These are phyloP conservation scores for Trichonephila inaurata DNA, from an alignment of 1,140 invertebrate species.

Conservation along the genomic window DNA sequence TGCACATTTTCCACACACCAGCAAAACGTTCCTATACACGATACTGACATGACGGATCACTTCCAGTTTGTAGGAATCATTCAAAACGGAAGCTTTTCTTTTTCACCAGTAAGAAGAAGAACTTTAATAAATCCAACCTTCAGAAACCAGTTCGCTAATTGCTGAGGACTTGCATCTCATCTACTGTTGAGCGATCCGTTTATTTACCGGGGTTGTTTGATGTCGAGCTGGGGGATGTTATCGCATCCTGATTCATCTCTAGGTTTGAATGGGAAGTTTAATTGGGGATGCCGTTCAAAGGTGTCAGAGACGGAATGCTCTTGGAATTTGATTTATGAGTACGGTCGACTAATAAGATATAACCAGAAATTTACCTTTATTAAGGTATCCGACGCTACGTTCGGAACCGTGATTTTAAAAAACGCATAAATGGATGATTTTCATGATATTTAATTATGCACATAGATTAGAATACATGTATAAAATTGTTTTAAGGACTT, in stretches of 20 bases:
- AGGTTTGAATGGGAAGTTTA: background rate
- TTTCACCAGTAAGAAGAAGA: conserved; percentile 26
- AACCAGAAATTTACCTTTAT: no score
- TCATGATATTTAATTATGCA: no score
- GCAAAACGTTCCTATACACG: background rate
- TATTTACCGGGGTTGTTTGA: background rate
- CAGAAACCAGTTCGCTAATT: conserved; percentile 8
- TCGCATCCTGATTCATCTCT: conserved; percentile 27
- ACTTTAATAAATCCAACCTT: background rate
- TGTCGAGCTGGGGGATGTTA: background rate
- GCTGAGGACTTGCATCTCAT: conserved; percentile 7
- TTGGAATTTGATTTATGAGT: no score
- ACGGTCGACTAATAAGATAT: no score
- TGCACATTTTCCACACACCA: background rate
- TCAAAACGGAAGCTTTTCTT: conserved; percentile 51
- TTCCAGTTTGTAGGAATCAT: background rate
- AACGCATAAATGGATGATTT: no score
- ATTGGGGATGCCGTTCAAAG: background rate
- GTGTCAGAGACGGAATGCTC: no score
- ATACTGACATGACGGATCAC: conserved; percentile 21
- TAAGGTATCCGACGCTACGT: no score
- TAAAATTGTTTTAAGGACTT: no score
- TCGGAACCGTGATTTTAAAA: no score
- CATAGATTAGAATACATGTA: no score
- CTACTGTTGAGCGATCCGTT: background rate